Evolutionary conservation across 2,797 vertebrate genomes (phyloP), one percentile per base, ranked within the genome.

Genomic region (Gallinago nigripennis): DNA sequence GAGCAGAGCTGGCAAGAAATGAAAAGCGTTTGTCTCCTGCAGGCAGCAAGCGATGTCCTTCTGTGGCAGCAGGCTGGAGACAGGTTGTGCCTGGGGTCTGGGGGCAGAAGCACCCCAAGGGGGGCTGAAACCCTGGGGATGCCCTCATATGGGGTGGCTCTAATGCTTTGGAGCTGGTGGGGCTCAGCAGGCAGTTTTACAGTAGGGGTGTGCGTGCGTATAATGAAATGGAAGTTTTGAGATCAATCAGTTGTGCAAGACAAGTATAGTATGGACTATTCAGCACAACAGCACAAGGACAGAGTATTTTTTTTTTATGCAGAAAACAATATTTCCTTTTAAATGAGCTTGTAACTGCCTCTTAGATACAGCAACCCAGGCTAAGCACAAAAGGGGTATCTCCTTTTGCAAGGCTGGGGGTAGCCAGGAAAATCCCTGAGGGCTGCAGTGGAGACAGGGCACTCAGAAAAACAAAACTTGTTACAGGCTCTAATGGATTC

Each of bases 401-500:
- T 64, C 17, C n/a, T 20, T 46, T 24, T 28, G n/a, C 23, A 16
- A 46, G 58, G n/a, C 51, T 80, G 73, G 27, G 18, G 12, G 16
- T 6, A 2, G 45, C n/a, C 45, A 65, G 64, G 20, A 63, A 39
- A 37, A 53, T 11, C 48, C 56, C 31, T 1, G 10, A 17, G 37
- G 14, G 27, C 21, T n/a, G 21, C 18, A 5, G 43, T 4, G 18
- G 37, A 25, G 46, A 2, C 4, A 11, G 69, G 17, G 21, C 31
- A 41, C 51, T 53, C 28, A 2, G 41, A n/a, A 43, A 11, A 68
- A 9, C 18, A 68, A 24, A 78, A 76, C 65, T 78, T 63, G 6
- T 30, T 18, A 1, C 8, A 18, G 77, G 37, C 51, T 63, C 65
- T 66, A 31, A 30, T 0, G 0, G 0, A 1, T 27, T 64, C 30